Conservation (phyloP, 2,113 vertebrate genomes). For the Perccottus glenii region DNA sequence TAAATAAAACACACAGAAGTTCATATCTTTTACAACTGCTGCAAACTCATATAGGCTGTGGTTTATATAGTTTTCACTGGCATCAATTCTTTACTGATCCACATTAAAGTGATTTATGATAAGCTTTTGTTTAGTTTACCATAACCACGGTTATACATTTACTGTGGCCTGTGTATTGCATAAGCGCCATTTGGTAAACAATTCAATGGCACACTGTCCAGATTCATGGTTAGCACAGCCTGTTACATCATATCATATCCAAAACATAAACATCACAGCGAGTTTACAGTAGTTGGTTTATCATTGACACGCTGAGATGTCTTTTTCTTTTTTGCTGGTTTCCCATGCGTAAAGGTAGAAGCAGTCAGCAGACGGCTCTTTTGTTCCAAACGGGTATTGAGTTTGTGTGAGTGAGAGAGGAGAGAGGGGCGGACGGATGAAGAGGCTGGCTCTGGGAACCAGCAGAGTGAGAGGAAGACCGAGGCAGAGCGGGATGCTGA, state of each 20-base stretch:
- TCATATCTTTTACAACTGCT: not conserved
- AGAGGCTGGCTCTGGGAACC: conserved; percentile 49
- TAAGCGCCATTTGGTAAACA: too few species aligned
- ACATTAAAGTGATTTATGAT: too few species aligned
- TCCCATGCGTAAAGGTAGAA: conserved; percentile 36
- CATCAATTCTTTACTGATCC: not conserved
- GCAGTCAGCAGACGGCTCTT: conserved; percentile 61
- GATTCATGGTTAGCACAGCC: too few species aligned
- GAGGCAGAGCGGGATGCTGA: conserved; percentile 77
- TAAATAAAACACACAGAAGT: conserved; percentile 28
- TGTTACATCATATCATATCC: too few species aligned
- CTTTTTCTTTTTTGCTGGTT: conserved; percentile 25
- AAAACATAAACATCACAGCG: too few species aligned
- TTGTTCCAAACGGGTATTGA: conserved; percentile 62
- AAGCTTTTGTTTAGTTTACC: too few species aligned
- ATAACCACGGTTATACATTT: too few species aligned
- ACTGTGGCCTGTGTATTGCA: too few species aligned
- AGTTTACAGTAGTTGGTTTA: not conserved
- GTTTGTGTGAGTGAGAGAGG: conserved; percentile 29
- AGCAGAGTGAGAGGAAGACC: conserved; percentile 45
- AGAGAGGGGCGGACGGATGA: conserved; percentile 22
- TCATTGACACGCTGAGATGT: conserved; percentile 28
- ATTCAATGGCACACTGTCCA: too few species aligned
- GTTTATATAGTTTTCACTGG: not conserved
- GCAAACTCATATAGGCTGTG: not conserved